Evolutionary conservation across 2,113 vertebrate species (phyloP), one percentile per base, ranked within the genome.

Genomic region (Nicator chloris): DNA sequence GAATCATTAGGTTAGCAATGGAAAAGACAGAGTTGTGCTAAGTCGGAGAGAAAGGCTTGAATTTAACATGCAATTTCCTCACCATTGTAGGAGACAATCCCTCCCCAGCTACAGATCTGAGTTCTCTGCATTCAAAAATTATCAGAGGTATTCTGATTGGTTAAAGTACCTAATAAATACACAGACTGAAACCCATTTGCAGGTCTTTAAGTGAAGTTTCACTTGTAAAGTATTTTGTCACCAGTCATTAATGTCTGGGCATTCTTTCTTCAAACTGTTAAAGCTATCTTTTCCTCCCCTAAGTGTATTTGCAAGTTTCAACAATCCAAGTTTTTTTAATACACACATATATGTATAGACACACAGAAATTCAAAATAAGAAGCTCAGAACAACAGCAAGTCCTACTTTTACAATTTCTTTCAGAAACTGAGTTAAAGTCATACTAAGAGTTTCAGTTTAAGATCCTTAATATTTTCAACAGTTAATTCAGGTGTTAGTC

Each of bases 271-370:
- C 37, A 73, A 66, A 73, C 30, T n/a, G 14, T 70, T 80, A 61
- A 86, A 81, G 30, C 11, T 10, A 6, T 39, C 44, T 49, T 60
- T 61, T 84, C 45, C 19, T 80, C n/a, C 20, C 20, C 37, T 65
- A 80, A 73, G 11, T 15, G 24, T 20, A 85, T 47, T 40, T 69
- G 8, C 22, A 86, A 69, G 18, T 88, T 68, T 69, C 1, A 4
- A 51, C 37, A 70, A 66, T 39, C 16, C 5, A 37, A 20, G 5
- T 47, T 51, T 47, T 57, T 51, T 8, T 18, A 30, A 76, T n/a
- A n/a, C 6, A 47, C 26, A 31, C 6, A 21, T 11, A 42, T 0
- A 33, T 4, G 33, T 4, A 42, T 2, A 47, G 6, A 73, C 10
- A 49, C 8, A 69, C 0, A 22, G 22, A 63, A 71, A 71, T 60